Evolutionary conservation across 1,140 invertebrate genomes (phyloP).

Genomic region (Melitaea cinxia): DNA sequence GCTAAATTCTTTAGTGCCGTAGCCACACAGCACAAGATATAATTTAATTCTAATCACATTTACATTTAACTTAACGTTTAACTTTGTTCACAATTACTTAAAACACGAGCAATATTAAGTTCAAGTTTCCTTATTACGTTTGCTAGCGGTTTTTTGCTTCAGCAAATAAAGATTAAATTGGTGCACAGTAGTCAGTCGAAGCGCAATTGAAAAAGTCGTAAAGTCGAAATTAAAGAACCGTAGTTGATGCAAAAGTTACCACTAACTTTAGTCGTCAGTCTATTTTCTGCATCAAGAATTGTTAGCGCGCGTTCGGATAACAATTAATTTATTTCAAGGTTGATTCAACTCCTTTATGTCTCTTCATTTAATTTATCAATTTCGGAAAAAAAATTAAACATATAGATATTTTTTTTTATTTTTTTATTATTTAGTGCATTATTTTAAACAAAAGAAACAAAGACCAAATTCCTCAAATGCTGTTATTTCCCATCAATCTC

Average conservation of each 20-base stretch:
- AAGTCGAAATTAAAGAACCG: slow-evolving; percentile 8
- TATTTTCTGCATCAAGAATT: neutral
- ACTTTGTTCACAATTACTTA: neutral
- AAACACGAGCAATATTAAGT: neutral
- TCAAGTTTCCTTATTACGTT: slow-evolving; percentile 13
- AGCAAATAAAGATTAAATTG: slow-evolving; percentile 12
- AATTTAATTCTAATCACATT: too few relatives aligned
- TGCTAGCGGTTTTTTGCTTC: slow-evolving; percentile 11
- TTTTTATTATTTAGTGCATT: too few relatives aligned
- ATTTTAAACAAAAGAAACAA: too few relatives aligned
- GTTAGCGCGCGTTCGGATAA: neutral
- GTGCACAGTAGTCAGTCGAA: neutral
- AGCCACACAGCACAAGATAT: too few relatives aligned
- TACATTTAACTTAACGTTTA: too few relatives aligned
- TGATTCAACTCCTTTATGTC: neutral
- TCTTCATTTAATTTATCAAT: neutral
- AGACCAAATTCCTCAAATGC: too few relatives aligned
- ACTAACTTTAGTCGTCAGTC: neutral
- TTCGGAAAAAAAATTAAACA: too few relatives aligned
- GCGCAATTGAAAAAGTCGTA: slow-evolving; percentile 4
- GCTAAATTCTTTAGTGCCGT: too few relatives aligned
- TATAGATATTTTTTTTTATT: too few relatives aligned
- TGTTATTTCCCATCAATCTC: too few relatives aligned
- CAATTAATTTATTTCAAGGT: neutral
- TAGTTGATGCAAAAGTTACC: neutral